phyloP scores from a whole-genome alignment of 2,888 invertebrate genomes.

The Dioctria linearis region DNA sequence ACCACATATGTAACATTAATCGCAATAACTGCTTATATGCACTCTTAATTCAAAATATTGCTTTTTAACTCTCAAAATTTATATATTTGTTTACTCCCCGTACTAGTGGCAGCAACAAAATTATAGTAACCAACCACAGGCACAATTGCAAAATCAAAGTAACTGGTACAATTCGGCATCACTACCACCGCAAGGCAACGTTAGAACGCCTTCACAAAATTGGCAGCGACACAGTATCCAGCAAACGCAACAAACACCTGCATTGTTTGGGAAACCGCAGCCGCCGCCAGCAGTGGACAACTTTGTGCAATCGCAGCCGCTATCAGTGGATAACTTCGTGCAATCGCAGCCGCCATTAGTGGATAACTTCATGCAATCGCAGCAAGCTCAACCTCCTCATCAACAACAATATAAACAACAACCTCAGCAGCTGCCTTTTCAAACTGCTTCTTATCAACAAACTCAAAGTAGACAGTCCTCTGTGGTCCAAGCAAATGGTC shows the following conservation, averaged over 20 bases:
- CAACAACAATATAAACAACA: conserved; percentile 55
- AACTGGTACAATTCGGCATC: conserved; percentile 5
- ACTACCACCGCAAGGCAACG: background rate
- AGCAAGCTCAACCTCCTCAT: conserved; percentile 53
- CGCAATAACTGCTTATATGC: no score
- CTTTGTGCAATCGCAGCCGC: conserved; percentile 55
- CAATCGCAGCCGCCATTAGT: conserved; percentile 20
- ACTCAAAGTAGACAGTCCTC: conserved; percentile 17
- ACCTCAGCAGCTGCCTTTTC: conserved; percentile 32
- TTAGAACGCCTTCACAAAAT: conserved; percentile 12
- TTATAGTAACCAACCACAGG: background rate
- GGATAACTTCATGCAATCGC: conserved; percentile 57
- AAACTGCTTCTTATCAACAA: conserved; percentile 35
- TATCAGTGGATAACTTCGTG: conserved; percentile 41
- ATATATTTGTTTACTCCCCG: no score
- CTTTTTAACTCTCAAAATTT: no score
- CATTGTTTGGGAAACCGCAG: conserved; percentile 19
- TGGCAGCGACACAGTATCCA: conserved; percentile 35
- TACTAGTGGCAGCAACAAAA: conserved; percentile 18
- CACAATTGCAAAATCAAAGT: conserved; percentile 12
- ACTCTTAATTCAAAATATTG: no score
- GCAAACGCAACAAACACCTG: conserved; percentile 7
- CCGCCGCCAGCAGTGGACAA: conserved; percentile 45
- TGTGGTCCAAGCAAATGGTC: conserved; percentile 32
- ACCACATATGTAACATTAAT: no score